Evolutionary conservation across 1,140 invertebrate genomes (phyloP).

Genomic region (Himalopsyche phryganea): DNA sequence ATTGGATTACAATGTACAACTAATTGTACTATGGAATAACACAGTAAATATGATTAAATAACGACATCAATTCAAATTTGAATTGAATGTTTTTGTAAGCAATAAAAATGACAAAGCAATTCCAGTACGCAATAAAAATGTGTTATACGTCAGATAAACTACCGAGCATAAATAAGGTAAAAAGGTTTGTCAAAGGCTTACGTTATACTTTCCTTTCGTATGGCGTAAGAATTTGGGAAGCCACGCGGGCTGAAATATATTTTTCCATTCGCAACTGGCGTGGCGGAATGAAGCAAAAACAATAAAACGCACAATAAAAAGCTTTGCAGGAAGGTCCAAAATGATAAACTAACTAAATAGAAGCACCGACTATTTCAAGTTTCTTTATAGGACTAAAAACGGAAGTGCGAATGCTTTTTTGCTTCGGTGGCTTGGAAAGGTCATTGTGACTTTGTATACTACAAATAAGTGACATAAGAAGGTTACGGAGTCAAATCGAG

Average conservation of each 20-base stretch:
- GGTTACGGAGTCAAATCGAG: too few species aligned
- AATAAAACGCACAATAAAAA: conserved; percentile 5
- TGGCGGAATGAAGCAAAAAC: background rate
- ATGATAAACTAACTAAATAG: background rate
- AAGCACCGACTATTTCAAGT: background rate
- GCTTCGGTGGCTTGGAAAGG: too few species aligned
- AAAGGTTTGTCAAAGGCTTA: conserved; percentile 7
- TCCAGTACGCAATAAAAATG: background rate
- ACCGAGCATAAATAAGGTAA: conserved; percentile 1
- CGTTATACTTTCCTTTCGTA: background rate
- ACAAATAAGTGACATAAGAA: too few species aligned
- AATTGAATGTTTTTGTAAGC: background rate
- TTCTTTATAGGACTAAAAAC: too few species aligned
- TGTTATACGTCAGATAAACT: conserved; percentile 1
- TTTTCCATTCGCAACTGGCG: background rate
- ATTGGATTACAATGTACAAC: too few species aligned
- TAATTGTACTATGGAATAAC: too few species aligned
- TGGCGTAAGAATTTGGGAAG: background rate
- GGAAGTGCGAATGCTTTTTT: too few species aligned
- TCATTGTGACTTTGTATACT: too few species aligned
- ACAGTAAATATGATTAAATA: background rate
- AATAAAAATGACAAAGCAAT: conserved; percentile 3
- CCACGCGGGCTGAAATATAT: background rate
- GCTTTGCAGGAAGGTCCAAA: background rate
- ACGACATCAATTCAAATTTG: background rate